Evolutionary conservation across 2,113 vertebrate species (phyloP).

Genomic region (Columba livia): DNA sequence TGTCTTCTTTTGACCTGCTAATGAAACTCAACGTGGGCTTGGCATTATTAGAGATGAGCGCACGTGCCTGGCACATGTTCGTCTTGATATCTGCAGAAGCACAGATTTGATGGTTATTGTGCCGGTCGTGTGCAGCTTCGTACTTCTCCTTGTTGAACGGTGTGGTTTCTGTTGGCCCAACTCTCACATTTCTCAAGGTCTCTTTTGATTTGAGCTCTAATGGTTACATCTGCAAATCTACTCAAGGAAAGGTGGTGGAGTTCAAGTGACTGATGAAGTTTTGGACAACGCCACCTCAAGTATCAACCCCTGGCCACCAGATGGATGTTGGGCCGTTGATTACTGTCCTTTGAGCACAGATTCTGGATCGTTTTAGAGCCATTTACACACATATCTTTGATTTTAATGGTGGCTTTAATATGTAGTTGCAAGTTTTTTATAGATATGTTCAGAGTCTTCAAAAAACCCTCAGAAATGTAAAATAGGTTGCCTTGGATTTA

Average conservation of each 20-base stretch:
- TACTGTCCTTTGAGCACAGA: not conserved
- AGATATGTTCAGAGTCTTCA: not conserved
- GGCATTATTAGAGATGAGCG: not conserved
- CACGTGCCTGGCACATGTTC: not conserved
- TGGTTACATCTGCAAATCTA: too few species aligned
- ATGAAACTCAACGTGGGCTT: not conserved
- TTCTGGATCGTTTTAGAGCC: not conserved
- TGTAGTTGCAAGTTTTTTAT: not conserved
- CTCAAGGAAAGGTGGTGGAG: too few species aligned
- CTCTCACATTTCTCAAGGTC: too few species aligned
- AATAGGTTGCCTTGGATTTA: not conserved
- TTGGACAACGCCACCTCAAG: not conserved
- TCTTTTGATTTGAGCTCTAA: too few species aligned
- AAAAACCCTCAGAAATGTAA: not conserved
- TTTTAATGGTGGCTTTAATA: not conserved
- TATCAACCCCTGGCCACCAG: not conserved
- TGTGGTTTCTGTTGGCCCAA: too few species aligned
- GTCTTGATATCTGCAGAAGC: not conserved
- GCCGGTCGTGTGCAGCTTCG: too few species aligned
- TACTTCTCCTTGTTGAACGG: too few species aligned
- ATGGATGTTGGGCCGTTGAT: not conserved
- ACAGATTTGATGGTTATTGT: too few species aligned
- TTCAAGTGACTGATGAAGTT: not conserved
- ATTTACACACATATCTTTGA: accelerated
- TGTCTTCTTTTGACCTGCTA: not conserved